phyloP scores from a whole-genome alignment of 2,797 vertebrate genomes.

The Rhyacichthys aspro region DNA sequence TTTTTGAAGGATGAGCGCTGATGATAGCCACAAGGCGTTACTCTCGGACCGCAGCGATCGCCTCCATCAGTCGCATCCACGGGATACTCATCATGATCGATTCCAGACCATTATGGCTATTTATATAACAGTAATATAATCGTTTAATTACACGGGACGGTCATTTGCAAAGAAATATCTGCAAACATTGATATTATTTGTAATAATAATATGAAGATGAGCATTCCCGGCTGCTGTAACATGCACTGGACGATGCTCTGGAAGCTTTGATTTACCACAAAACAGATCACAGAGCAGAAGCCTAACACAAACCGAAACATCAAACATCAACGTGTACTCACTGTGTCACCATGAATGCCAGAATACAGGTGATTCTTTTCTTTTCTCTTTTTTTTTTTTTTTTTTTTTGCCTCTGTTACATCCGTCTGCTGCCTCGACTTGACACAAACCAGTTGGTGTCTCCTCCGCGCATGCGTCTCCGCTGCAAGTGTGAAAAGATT shows the following conservation, averaged over 20 bases:
- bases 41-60: conserved; percentile 61
- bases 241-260: conserved; percentile 40
- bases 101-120: conserved; percentile 47
- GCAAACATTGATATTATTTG: neutral
- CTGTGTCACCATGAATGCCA: conserved; percentile 82
- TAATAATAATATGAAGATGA: neutral
- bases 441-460: conserved; percentile 65
- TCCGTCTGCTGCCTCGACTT: conserved; percentile 69
- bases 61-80: conserved; percentile 70
- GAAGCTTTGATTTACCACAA: conserved; percentile 17
- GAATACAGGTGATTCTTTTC: conserved; percentile 64
- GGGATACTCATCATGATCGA: conserved; percentile 42
- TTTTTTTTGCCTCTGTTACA: conserved; percentile 64
- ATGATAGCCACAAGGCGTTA: conserved; percentile 68
- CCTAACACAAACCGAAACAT: neutral
- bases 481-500: conserved; percentile 67
- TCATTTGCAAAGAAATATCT: conserved; percentile 8
- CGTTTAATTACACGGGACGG: conserved; percentile 38
- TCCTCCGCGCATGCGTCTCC: conserved; percentile 72
- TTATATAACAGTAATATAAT: conserved; percentile 56
- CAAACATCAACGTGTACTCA: conserved; percentile 60
- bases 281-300: neutral
- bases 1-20: conserved; percentile 50
- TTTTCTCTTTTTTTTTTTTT: conserved; percentile 16
- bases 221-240: conserved; percentile 17